A percentile compares a stretch with the other conserved stretches of the same genome.
Evolutionary conservation across 2,797 vertebrate genomes (phyloP).

Genomic region (Leucoraja ocellata): DNA sequence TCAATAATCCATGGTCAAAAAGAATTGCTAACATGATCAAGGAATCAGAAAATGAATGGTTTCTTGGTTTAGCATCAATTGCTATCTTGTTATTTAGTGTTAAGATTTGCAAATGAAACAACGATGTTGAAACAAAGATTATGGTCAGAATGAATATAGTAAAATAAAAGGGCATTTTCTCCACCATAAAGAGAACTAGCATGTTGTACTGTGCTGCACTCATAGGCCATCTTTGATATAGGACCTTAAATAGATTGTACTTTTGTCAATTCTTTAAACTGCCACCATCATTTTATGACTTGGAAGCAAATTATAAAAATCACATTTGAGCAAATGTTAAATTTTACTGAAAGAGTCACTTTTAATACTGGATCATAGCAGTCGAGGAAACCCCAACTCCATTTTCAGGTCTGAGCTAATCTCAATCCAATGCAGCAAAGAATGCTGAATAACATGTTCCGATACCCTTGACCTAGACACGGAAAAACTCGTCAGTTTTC

Average conservation of each 20-base stretch:
- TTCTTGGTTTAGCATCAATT: background rate
- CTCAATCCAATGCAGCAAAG: background rate
- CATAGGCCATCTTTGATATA: too few relatives aligned
- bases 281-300: background rate
- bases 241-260: background rate
- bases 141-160: background rate
- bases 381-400: background rate
- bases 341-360: background rate
- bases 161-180: too few relatives aligned
- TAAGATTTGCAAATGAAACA: constrained; percentile 42
- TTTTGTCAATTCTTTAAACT: background rate
- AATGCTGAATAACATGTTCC: too few relatives aligned
- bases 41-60: background rate
- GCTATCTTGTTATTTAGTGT: constrained; percentile 27
- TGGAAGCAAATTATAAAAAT: background rate
- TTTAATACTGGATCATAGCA: background rate
- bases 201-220: background rate
- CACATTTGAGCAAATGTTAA: background rate
- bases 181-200: background rate
- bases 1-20: background rate
- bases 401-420: background rate
- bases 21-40: background rate
- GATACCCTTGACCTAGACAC: background rate
- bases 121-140: constrained; percentile 45
- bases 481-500: background rate